These are phyloP conservation scores for Prunella himalayana DNA, from an alignment of 2,113 vertebrate species.

Conservation along the genomic window DNA sequence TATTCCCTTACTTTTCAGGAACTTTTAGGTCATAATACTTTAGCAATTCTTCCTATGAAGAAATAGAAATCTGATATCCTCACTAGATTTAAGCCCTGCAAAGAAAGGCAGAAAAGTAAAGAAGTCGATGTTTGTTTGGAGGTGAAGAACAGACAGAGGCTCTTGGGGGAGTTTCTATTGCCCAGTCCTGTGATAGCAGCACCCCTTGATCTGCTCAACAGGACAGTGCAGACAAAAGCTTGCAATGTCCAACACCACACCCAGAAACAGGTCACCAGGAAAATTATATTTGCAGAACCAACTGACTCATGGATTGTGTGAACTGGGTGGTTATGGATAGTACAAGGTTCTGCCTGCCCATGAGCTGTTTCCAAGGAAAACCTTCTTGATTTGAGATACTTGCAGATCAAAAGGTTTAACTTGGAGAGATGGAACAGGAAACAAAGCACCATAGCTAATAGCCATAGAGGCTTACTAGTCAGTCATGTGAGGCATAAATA, in stretches of 20 bases:
- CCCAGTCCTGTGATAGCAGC: background rate
- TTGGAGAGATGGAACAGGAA: background rate
- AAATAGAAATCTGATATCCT: background rate
- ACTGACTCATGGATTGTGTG: background rate
- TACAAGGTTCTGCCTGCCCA: background rate
- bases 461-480: background rate
- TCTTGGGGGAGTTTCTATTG: background rate
- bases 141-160: background rate
- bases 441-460: background rate
- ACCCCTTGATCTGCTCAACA: background rate
- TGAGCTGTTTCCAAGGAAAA: background rate
- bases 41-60: background rate
- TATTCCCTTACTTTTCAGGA: background rate
- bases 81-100: background rate
- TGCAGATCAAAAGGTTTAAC: background rate
- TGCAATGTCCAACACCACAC: background rate
- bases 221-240: background rate
- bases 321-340: background rate
- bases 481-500: background rate
- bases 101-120: background rate
- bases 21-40: background rate
- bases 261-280: background rate
- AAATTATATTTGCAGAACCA: background rate
- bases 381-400: background rate
- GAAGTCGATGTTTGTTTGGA: rapidly evolving